Percentiles rank a stretch among this genome's conserved stretches.
These are phyloP conservation scores for Bicyclus anynana DNA, from an alignment of 1,140 invertebrate genomes.

Conservation along the genomic window DNA sequence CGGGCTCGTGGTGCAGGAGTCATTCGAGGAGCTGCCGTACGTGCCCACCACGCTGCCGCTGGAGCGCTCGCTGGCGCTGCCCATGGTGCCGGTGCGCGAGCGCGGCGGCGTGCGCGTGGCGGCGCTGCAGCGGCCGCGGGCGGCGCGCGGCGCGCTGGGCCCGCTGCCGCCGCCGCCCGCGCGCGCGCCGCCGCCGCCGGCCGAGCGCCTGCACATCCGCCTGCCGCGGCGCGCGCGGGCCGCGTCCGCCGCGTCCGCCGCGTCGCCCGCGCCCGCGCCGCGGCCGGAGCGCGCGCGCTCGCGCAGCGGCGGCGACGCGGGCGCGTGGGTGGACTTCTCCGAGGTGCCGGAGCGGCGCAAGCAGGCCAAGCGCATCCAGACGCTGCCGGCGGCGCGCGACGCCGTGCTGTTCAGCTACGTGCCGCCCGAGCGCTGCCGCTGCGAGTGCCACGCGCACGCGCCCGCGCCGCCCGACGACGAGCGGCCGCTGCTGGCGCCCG, in stretches of 20 bases:
- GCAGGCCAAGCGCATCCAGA: conserved; percentile 87
- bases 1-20: conserved; percentile 87
- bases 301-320: conserved; percentile 47
- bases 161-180: conserved; percentile 89
- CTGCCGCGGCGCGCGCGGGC: conserved; percentile 79
- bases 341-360: conserved; percentile 89
- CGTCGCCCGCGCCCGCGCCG: conserved; percentile 15
- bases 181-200: conserved; percentile 83
- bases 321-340: conserved; percentile 90
- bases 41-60: conserved; percentile 90
- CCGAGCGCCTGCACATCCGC: too few relatives aligned
- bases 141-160: conserved; percentile 90
- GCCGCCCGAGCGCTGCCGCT: conserved; percentile 89
- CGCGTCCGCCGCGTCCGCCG: conserved; percentile 63
- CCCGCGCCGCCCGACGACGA: conserved; percentile 51
- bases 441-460: conserved; percentile 86
- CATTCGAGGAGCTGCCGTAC: conserved; percentile 92
- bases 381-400: conserved; percentile 79
- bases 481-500: conserved; percentile 43
- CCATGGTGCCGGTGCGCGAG: conserved; percentile 87
- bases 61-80: conserved; percentile 88
- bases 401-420: conserved; percentile 84
- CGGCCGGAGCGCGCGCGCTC: conserved; percentile 35
- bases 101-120: conserved; percentile 85
- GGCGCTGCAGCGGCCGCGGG: conserved; percentile 90